These are phyloP conservation scores for Leucoptera coffeella DNA, from an alignment of 2,888 invertebrate genomes.

Conservation along the genomic window DNA sequence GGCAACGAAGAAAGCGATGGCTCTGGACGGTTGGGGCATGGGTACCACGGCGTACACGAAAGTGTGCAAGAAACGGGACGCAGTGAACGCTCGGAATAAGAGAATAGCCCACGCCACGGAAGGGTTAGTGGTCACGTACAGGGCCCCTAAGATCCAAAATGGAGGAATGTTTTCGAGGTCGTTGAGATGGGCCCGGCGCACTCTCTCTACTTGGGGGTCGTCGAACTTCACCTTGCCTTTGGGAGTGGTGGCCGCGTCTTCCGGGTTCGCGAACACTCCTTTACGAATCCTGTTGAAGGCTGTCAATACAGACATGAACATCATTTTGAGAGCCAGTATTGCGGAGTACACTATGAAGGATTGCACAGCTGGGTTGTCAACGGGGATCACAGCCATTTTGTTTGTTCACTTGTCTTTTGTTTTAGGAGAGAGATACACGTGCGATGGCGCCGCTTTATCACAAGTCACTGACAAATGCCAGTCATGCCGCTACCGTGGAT, in stretches of 20 bases:
- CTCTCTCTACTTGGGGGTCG: slow-evolving; percentile 23
- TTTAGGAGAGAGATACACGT: slow-evolving; percentile 1
- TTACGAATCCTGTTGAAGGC: slow-evolving; percentile 1
- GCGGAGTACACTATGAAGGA: slow-evolving; percentile 15
- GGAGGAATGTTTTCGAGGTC: slow-evolving; percentile 67
- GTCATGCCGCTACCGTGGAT: no score
- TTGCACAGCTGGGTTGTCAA: slow-evolving; percentile 18
- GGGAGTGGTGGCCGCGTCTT: slow-evolving; percentile 5
- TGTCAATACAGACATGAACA: slow-evolving; percentile 2
- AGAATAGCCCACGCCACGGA: slow-evolving; percentile 20
- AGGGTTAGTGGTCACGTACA: slow-evolving; percentile 58
- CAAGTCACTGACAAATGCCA: no score
- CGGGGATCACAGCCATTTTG: slow-evolving; percentile 16
- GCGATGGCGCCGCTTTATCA: no score
- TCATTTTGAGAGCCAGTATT: slow-evolving; percentile 3
- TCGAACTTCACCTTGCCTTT: slow-evolving; percentile 26
- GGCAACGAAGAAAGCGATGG: slow-evolving; percentile 19
- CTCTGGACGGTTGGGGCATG: slow-evolving; percentile 51
- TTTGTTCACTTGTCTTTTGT: no score
- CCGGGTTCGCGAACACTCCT: slow-evolving; percentile 7
- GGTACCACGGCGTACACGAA: slow-evolving; percentile 58
- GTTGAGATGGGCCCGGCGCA: slow-evolving; percentile 58
- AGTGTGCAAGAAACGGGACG: slow-evolving; percentile 54
- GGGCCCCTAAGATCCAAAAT: slow-evolving; percentile 54
- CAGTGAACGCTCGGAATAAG: slow-evolving; percentile 45